Evolutionary conservation across 2,888 invertebrate genomes (phyloP).

Genomic region (Melanchra persicariae): DNA sequence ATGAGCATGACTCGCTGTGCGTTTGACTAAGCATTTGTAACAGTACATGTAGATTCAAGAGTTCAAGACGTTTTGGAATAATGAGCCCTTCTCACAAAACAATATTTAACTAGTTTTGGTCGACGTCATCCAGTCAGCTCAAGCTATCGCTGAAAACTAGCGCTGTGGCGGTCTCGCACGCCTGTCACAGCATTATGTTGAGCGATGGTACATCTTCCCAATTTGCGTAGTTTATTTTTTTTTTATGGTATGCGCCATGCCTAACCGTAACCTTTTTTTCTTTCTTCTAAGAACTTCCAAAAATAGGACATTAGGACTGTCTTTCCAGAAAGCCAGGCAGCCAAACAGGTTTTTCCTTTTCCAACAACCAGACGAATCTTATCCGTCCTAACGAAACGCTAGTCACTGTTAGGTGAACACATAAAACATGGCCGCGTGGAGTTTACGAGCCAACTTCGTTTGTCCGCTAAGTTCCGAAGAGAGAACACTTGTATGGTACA

Average conservation of each 20-base stretch:
- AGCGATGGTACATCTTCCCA: no score
- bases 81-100: no score
- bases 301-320: no score
- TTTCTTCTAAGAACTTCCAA: no score
- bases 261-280: no score
- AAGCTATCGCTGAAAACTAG: no score
- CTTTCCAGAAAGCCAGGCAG: background rate
- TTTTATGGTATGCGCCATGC: no score
- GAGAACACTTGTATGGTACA: slow-evolving; percentile 44
- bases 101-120: no score
- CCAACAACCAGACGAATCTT: background rate
- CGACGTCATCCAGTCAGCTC: no score
- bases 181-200: no score
- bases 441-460: slow-evolving; percentile 43
- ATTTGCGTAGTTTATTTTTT: no score
- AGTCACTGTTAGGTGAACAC: slow-evolving; percentile 7
- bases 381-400: slow-evolving; percentile 1
- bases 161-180: no score
- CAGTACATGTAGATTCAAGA: background rate
- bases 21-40: background rate
- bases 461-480: slow-evolving; percentile 37
- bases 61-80: background rate
- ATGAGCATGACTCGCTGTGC: slow-evolving; percentile 2
- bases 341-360: background rate
- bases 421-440: slow-evolving; percentile 48